Base-by-base conservation (phyloP, 1,140 invertebrate genomes). In the Leptopilina boulardi region DNA sequence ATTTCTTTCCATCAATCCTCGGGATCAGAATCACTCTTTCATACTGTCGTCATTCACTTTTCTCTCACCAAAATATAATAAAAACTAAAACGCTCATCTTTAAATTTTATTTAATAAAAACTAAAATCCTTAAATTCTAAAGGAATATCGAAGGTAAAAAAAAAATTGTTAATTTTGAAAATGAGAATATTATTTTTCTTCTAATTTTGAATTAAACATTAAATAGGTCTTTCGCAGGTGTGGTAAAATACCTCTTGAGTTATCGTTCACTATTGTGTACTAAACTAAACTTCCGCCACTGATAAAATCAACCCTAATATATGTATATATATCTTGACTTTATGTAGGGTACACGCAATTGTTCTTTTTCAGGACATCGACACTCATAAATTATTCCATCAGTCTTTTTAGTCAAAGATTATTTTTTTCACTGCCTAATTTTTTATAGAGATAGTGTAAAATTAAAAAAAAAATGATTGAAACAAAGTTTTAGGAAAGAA, bases 1-100 rank as follows among this genome's bases (percentile, higher is more conserved):
- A 41, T 34, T 41, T 59, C 51, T 42, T 6, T 54, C n/a, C 23
- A 76, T 59, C 70, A 54, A 41, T 74, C 81, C 77, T 78, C 34
- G 70, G 73, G 77, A 80, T 79, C 70, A 71, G 71, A 72, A 74
- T 76, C 66, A 76, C 81, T 76, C 77, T 77, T 79, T 76, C 79
- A 79, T 74, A 8, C 76, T 73, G 71, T 73, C 80, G 74, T 76
- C 80, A 54, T 56, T 54, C 75, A 79, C 77, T 76, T 77, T 82
- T 79, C 79, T 75, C 76, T 6, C 30, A 21, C 23, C 21, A 30
- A 15, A 23, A 2, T 26, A 15, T 8, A 66, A 34, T 30, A 34
- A n/a, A 66, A 51, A 18, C 47, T 51, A 8, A n/a, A 47, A 47
- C 1, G 3, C 13, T 51, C 42, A 15, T 3, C 21, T 38, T 38